Evolutionary conservation across 1,140 invertebrate species (phyloP).

Genomic region (Drosophila lowei): DNA sequence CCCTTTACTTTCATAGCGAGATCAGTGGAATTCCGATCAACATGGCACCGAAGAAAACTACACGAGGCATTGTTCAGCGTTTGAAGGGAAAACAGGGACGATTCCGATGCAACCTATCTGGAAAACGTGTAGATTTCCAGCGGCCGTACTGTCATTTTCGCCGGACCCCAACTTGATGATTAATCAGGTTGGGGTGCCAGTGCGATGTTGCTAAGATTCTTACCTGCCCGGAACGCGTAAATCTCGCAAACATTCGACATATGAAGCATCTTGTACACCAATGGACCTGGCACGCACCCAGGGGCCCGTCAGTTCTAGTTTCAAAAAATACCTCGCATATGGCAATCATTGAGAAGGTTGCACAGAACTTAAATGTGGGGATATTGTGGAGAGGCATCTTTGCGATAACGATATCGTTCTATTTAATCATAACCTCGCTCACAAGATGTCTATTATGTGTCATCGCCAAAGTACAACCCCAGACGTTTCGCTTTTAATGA

Average conservation of each 20-base stretch:
- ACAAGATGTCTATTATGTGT: conserved; percentile 99
- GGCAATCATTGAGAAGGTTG: conserved; percentile 95
- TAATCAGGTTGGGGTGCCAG: conserved; percentile 98
- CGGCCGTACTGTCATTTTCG: conserved; percentile 98
- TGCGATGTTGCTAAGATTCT: conserved; percentile 97
- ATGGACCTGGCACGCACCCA: conserved; percentile 96
- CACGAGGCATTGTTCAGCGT: conserved; percentile 95
- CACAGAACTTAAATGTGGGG: conserved; percentile 94
- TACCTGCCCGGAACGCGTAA: conserved; percentile 98
- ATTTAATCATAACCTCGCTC: conserved; percentile 99
- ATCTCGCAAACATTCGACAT: conserved; percentile 92
- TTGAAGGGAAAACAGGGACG: conserved; percentile 99
- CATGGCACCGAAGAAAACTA: conserved; percentile 94
- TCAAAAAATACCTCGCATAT: conserved; percentile 94
- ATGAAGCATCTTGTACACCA: conserved; percentile 94
- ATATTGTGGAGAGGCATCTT: conserved; percentile 97
- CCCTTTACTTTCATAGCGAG: conserved; percentile 98
- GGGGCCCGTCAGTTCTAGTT: conserved; percentile 91
- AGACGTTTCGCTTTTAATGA: conserved; percentile 99
- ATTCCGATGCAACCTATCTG: conserved; percentile 99
- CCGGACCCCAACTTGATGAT: conserved; percentile 99
- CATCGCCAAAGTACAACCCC: conserved; percentile 93
- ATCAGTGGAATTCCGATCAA: conserved; percentile 96
- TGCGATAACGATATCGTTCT: conserved; percentile 97
- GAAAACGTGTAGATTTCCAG: conserved; percentile 99